phyloP scores from a whole-genome alignment of 2,888 invertebrate species.

The Andrena flavipes region DNA sequence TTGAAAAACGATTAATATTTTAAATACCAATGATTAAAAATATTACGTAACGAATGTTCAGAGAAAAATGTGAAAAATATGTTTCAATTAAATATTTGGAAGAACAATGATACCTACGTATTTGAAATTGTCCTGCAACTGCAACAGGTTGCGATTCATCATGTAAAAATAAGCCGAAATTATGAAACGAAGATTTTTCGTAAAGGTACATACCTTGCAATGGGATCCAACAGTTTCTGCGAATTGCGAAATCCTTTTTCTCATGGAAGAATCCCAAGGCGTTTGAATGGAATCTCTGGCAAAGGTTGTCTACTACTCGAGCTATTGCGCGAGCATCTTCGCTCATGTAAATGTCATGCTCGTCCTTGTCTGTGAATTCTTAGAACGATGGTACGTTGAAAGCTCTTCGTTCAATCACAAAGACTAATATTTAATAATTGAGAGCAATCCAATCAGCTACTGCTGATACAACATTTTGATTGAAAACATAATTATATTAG shows the following conservation, averaged over 20 bases:
- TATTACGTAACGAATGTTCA: too few relatives aligned
- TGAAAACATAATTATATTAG: too few relatives aligned
- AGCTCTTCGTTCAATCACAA: constrained; percentile 48
- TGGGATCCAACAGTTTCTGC: not conserved
- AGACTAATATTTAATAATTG: constrained; percentile 50
- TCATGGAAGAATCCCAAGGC: not conserved
- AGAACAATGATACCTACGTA: too few relatives aligned
- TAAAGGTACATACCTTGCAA: not conserved
- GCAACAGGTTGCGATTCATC: too few relatives aligned
- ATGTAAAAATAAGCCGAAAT: too few relatives aligned
- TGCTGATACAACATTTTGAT: not conserved
- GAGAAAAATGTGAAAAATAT: too few relatives aligned
- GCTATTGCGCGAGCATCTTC: constrained; percentile 47
- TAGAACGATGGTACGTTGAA: constrained; percentile 40
- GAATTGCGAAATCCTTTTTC: not conserved
- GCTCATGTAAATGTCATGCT: constrained; percentile 47
- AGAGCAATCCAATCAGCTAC: constrained; percentile 38
- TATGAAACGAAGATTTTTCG: too few relatives aligned
- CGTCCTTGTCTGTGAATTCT: constrained; percentile 52
- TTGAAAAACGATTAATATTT: too few relatives aligned
- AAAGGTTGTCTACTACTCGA: constrained; percentile 39
- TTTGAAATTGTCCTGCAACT: too few relatives aligned
- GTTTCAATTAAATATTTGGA: too few relatives aligned
- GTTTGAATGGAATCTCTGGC: constrained; percentile 17
- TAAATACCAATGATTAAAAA: too few relatives aligned